Evolutionary conservation across 2,888 invertebrate genomes (phyloP), one percentile per base, ranked within the genome.

Genomic region (Podotricha telesiphe): DNA sequence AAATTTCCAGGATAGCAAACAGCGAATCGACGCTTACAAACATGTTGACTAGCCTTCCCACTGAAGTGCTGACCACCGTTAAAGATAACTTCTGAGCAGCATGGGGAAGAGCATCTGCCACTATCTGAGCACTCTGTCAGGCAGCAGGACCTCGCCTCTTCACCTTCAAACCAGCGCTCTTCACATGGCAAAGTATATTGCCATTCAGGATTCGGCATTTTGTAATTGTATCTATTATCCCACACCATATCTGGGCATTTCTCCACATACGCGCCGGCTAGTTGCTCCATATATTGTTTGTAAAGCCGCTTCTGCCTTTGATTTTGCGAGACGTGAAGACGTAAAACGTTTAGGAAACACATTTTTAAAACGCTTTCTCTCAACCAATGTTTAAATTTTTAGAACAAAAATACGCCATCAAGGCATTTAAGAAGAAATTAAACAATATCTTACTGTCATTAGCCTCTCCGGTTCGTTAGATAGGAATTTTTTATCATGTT

Each of bases 261-360:
- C 74, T 93, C 89, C 11, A 93, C 88, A 64, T 92, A 93, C 0
- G 93, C 92, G 1, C 93, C 93, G 0, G 91, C 86, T 58, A 92
- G 72, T 73, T 93, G 92, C 61, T 93, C 91, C 87, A 91, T 89
- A 67, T 93, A 93, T 75, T 93, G 92, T 79, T 93, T 93, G 78
- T 93, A 93, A 22, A 93, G 78, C 8, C 92, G 84, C 81, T 93
- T 93, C 81, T 93, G 93, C 17, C 91, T 83, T 76, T 93, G 93
- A 68, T 84, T 91, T 73, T 94, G 93, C 17, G 91, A 89, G 48
- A 94, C 93, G 73, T 94, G 94, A 34, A 94, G 80, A 8, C 94
- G 89, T 51, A 94, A 77, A 56, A 94, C 91, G 81, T 94, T 94
- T 17, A 94, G 82, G 78, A 94, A 93, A 81, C 94, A 94, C 94